Percentiles rank a stretch among this genome's conserved stretches.
Evolutionary conservation across 2,797 vertebrate species (phyloP).

Genomic region (Jordanella pulchra): DNA sequence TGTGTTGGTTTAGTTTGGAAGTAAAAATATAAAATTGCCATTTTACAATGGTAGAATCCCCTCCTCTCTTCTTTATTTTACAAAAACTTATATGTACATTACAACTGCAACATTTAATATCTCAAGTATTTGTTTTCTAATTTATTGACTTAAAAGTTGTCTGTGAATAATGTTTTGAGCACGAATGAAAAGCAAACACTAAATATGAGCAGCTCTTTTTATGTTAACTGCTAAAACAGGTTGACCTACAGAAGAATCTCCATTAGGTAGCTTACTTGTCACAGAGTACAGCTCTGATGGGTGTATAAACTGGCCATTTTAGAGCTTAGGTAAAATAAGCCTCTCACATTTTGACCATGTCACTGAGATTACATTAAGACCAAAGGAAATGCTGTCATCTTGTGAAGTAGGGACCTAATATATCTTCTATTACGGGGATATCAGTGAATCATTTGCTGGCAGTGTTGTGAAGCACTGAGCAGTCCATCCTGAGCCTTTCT

Average conservation of each 20-base stretch:
- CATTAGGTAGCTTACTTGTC: not conserved
- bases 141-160: not conserved
- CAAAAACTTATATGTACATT: not conserved
- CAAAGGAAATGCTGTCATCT: not conserved
- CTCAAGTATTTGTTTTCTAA: not conserved
- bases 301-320: not conserved
- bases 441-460: constrained; percentile 28
- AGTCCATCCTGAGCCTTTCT: constrained; percentile 51
- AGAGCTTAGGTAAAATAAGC: not conserved
- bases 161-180: not conserved
- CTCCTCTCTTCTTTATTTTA: not conserved
- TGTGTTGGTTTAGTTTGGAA: not conserved
- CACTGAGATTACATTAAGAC: constrained; percentile 5
- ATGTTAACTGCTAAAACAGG: not conserved
- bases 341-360: constrained; percentile 1
- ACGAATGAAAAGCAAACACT: not conserved
- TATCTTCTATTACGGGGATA: constrained; percentile 4
- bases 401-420: not conserved
- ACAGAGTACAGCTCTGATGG: not conserved
- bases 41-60: not conserved
- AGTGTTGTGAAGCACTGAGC: constrained; percentile 40
- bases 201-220: not conserved
- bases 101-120: not conserved
- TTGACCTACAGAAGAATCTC: not conserved
- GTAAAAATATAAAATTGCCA: not conserved